A percentile compares a stretch with the other conserved stretches of the same genome.
Conservation (phyloP, 2,113 vertebrate genomes). For the Speoplatyrhinus poulsoni region DNA sequence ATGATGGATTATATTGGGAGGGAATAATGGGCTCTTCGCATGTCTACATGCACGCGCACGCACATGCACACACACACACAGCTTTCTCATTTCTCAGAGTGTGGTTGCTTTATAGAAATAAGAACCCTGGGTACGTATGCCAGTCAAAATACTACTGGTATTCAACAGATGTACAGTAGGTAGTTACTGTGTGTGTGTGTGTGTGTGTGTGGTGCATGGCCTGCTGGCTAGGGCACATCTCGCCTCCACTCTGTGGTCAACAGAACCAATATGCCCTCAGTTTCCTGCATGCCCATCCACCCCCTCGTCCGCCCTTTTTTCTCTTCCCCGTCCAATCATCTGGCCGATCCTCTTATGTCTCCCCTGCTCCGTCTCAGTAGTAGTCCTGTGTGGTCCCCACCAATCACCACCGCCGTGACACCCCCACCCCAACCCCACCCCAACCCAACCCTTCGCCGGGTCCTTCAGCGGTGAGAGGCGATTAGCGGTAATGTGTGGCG, state of each 20-base stretch:
- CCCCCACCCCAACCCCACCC: not conserved
- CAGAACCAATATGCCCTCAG: slow-evolving; percentile 49
- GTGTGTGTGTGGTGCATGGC: slow-evolving; percentile 31
- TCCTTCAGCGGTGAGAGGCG: slow-evolving; percentile 11
- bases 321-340: slow-evolving; percentile 10
- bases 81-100: slow-evolving; percentile 29
- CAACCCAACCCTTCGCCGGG: not conserved
- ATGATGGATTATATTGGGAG: slow-evolving; percentile 40
- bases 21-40: not conserved
- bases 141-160: slow-evolving; percentile 54
- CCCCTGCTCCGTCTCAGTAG: not conserved
- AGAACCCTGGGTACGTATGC: slow-evolving; percentile 46
- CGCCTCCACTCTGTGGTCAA: slow-evolving; percentile 57
- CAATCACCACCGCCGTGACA: not conserved
- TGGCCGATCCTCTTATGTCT: not conserved
- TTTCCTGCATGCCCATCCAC: slow-evolving; percentile 51
- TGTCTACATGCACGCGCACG: not conserved
- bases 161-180: slow-evolving; percentile 31
- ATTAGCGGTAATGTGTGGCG: slow-evolving; percentile 31
- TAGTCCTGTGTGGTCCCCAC: not conserved
- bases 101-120: slow-evolving; percentile 63
- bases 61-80: slow-evolving; percentile 14
- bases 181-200: slow-evolving; percentile 13
- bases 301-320: slow-evolving; percentile 37
- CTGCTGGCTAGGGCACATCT: slow-evolving; percentile 29